Evolutionary conservation across 1,140 invertebrate species (phyloP).

Genomic region (Penaeus vannamei): DNA sequence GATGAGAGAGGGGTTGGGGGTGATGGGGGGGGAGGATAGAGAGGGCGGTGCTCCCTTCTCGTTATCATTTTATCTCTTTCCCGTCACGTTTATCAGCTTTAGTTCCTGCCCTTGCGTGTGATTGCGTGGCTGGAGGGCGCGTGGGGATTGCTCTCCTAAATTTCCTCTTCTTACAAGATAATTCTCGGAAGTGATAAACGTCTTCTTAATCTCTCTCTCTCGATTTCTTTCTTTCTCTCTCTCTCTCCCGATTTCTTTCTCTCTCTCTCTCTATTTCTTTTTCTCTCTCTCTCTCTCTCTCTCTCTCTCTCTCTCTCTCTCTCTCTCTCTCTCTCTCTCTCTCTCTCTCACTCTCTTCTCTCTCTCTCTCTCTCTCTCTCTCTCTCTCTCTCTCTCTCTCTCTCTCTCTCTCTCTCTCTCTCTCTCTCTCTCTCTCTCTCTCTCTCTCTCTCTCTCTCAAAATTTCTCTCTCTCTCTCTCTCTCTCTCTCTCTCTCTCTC

Average conservation of each 20-base stretch:
- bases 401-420: background rate
- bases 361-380: background rate
- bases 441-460: background rate
- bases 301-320: background rate
- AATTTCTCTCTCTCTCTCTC: background rate
- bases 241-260: background rate
- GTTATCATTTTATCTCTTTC: no score
- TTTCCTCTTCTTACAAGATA: no score
- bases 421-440: background rate
- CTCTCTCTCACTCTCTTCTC: background rate
- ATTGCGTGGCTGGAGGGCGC: no score
- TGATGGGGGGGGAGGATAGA: no score
- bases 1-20: no score
- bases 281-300: constrained; percentile 13
- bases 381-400: background rate
- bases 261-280: constrained; percentile 1
- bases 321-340: background rate
- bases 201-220: background rate
- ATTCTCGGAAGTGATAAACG: background rate
- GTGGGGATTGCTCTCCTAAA: no score
- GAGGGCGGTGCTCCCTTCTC: no score
- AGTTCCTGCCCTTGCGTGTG: no score
- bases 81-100: no score
- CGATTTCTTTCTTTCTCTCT: background rate
- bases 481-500: background rate